Conservation (phyloP, 2,113 vertebrate species). For the Podarcis raffonei region DNA sequence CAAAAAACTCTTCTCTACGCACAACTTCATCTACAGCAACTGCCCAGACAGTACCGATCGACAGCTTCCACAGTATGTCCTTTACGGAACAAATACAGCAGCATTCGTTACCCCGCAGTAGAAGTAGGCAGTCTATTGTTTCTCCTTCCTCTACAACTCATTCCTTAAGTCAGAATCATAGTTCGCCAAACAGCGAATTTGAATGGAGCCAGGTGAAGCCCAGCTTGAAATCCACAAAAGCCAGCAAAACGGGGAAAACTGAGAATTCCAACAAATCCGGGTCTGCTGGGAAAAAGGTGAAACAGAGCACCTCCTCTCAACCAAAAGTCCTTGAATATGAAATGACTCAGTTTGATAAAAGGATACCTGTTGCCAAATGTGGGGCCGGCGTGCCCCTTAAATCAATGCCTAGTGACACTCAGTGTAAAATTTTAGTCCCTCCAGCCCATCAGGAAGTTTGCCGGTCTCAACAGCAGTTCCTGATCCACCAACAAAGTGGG, state of each 20-base stretch:
- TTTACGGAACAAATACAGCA: slow-evolving; percentile 97
- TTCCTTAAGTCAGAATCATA: slow-evolving; percentile 85
- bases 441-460: slow-evolving; percentile 82
- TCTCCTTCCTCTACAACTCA: slow-evolving; percentile 94
- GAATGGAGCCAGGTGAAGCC: slow-evolving; percentile 95
- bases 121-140: slow-evolving; percentile 94
- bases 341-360: slow-evolving; percentile 96
- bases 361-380: slow-evolving; percentile 83
- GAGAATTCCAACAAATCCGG: slow-evolving; percentile 82
- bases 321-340: slow-evolving; percentile 94
- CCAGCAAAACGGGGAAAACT: slow-evolving; percentile 82
- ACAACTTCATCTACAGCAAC: slow-evolving; percentile 96
- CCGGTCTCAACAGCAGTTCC: slow-evolving; percentile 85
- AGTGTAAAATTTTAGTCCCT: slow-evolving; percentile 86
- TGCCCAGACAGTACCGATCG: slow-evolving; percentile 95
- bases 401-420: slow-evolving; percentile 74
- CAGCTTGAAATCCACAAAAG: slow-evolving; percentile 87
- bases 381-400: slow-evolving; percentile 78
- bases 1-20: slow-evolving; percentile 94
- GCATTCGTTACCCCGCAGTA: slow-evolving; percentile 93
- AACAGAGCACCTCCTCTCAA: slow-evolving; percentile 83
- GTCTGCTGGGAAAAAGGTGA: slow-evolving; percentile 87
- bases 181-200: slow-evolving; percentile 89
- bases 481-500: slow-evolving; percentile 90
- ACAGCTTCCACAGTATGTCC: slow-evolving; percentile 91